Conservation (phyloP, 2,113 vertebrate genomes). For the Trachemys scripta region DNA sequence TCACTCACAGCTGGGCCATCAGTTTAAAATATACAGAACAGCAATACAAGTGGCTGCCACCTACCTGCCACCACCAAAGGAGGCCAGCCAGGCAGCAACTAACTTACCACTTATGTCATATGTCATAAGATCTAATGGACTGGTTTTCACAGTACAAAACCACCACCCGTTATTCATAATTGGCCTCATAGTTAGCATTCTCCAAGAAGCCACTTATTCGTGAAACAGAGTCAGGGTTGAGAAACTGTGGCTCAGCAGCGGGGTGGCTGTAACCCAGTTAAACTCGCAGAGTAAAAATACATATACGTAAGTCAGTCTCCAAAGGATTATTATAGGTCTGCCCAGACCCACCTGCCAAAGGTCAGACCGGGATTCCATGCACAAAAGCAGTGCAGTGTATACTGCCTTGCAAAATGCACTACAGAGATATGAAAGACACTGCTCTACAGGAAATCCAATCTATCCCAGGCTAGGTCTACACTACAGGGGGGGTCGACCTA, state of each 20-base stretch:
- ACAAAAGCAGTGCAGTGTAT: not conserved
- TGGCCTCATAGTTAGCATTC: not conserved
- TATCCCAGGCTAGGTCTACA: no score
- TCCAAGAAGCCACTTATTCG: not conserved
- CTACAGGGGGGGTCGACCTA: no score
- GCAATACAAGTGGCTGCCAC: not conserved
- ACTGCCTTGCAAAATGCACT: not conserved
- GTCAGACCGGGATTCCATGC: fast-evolving
- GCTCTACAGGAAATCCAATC: fast-evolving
- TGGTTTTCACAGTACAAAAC: not conserved
- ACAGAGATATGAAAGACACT: fast-evolving
- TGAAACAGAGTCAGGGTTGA: not conserved
- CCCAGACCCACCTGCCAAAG: not conserved
- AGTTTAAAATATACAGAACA: not conserved
- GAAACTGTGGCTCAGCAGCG: not conserved
- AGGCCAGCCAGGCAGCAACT: not conserved
- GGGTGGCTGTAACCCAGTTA: not conserved
- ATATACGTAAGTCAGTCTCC: not conserved
- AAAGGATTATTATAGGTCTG: not conserved
- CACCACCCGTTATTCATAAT: not conserved
- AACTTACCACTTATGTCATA: not conserved
- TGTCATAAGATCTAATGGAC: not conserved
- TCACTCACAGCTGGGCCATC: not conserved
- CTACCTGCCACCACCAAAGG: not conserved
- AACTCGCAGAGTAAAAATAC: not conserved